Conservation (phyloP, 2,888 invertebrate species). For the Stratiomys singularior region DNA sequence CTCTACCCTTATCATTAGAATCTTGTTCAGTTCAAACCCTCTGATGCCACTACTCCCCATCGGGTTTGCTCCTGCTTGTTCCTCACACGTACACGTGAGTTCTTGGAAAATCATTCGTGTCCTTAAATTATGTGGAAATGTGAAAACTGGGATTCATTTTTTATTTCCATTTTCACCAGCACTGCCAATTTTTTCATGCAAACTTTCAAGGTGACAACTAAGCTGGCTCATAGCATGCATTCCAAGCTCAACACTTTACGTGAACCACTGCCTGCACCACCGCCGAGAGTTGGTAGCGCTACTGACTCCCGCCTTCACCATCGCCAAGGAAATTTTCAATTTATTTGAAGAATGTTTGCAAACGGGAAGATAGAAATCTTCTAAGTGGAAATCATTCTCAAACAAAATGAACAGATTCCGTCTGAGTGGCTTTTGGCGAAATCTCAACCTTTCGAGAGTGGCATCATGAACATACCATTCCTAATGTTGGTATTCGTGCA, state of each 20-base stretch:
- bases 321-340: conserved; percentile 48
- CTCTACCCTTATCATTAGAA: background rate
- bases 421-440: conserved; percentile 40
- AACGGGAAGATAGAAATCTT: conserved; percentile 48
- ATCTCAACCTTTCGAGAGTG: conserved; percentile 36
- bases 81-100: background rate
- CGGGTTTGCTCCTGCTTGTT: background rate
- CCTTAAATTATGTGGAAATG: conserved; percentile 23
- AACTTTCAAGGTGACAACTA: conserved; percentile 36
- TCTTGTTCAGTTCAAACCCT: conserved; percentile 10
- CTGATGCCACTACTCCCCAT: background rate
- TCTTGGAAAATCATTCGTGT: conserved; percentile 36
- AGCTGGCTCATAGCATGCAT: conserved; percentile 21
- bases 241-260: conserved; percentile 26
- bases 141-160: background rate
- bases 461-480: conserved; percentile 26
- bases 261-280: background rate
- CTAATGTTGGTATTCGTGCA: conserved; percentile 25
- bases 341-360: conserved; percentile 51
- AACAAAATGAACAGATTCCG: conserved; percentile 49
- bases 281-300: background rate
- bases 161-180: background rate
- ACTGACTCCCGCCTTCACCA: conserved; percentile 12
- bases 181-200: conserved; percentile 11
- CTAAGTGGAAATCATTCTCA: conserved; percentile 49